Percentiles rank a stretch among this genome's conserved stretches.
Conservation (phyloP, 2,797 vertebrate species). For the Aphelocoma californica region DNA sequence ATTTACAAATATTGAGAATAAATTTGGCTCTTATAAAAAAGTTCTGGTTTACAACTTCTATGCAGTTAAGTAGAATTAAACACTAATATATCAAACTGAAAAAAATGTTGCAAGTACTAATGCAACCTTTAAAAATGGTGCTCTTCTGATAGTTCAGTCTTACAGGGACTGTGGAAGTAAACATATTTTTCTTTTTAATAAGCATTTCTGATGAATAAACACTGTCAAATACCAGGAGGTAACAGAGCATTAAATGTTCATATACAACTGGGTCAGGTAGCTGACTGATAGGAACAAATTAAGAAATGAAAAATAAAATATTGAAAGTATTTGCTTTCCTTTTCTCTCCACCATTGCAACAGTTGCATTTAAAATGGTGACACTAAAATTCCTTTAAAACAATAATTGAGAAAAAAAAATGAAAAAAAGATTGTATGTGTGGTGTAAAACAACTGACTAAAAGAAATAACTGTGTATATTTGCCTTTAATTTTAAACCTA, state of each 20-base stretch:
- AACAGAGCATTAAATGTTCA: conserved; percentile 14
- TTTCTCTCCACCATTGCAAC: background rate
- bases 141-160: background rate
- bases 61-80: background rate
- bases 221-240: background rate
- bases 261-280: background rate
- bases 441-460: background rate
- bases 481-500: background rate
- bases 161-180: background rate
- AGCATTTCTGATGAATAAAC: conserved; percentile 45
- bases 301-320: conserved; percentile 13
- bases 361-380: background rate
- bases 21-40: background rate
- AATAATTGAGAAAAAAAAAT: background rate
- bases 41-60: background rate
- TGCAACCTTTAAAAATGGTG: background rate
- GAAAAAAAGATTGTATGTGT: background rate
- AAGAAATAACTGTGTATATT: background rate
- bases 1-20: background rate
- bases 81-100: background rate
- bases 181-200: conserved; percentile 35
- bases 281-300: background rate
- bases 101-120: background rate
- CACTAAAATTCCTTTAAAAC: background rate
- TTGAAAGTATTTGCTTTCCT: background rate